Evolutionary conservation across 2,888 invertebrate genomes (phyloP), one percentile per base, ranked within the genome.

Genomic region (Dorcus parallelipipedus): DNA sequence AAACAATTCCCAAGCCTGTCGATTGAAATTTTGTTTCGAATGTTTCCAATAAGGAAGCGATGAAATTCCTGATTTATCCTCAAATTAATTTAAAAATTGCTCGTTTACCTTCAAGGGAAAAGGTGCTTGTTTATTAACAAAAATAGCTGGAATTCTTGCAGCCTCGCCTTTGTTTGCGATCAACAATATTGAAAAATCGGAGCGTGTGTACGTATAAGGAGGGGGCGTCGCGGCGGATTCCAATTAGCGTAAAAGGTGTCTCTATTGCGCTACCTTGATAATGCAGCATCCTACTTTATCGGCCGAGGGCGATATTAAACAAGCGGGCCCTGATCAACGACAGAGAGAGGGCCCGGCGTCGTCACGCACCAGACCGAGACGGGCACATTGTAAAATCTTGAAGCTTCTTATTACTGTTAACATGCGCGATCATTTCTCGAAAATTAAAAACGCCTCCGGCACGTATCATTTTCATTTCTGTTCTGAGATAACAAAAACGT

Each of bases 381-480:
- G 65, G 64, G 64, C 61, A 65, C 68, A 73, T 73, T 72, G 73
- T 72, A 71, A 73, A 74, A 73, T 74, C 73, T 74, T 73, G 71
- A 72, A 73, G 74, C 73, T 73, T 68, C 75, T 75, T 75, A 74
- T 75, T 75, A 76, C 75, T 70, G 73, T 72, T 73, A 73, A 73
- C 74, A 74, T 74, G 72, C 71, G 71, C 74, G 74, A 77, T 76
- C 76, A 75, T 78, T 75, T 77, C 76, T 76, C 73, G 76, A 76
- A 78, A 78, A 78, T 77, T 77, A 77, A 78, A 78, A 78, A 76
- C 71, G 76, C 78, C 76, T 68, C 67, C 59, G 71, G 78, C 78
- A 73, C 75, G 75, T 76, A 76, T 77, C 76, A 76, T 77, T 77
- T 76, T 73, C 76, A 76, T 77, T 76, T 75, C 73, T 69, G 68